phyloP scores from a whole-genome alignment of 2,113 vertebrate genomes.

The Talpa occidentalis region DNA sequence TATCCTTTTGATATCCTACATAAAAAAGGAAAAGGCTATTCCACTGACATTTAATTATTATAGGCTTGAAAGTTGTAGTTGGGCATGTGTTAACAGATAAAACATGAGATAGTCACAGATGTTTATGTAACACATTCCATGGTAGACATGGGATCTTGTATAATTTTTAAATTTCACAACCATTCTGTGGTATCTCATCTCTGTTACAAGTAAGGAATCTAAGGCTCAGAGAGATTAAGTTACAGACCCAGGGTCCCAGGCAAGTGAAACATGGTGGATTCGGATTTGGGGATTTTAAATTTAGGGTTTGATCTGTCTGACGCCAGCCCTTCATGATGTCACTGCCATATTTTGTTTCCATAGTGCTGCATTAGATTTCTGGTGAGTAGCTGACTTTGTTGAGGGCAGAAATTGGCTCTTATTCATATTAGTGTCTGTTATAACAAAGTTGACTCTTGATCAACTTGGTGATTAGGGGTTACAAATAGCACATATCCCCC shows the following conservation, averaged over 20 bases:
- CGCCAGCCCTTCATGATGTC: neutral
- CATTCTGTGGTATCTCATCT: neutral
- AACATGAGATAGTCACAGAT: neutral
- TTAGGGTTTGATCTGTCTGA: neutral
- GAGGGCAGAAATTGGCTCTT: neutral
- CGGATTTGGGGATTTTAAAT: neutral
- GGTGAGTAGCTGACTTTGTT: neutral
- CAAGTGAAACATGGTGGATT: neutral
- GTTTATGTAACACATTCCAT: neutral
- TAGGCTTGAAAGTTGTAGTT: neutral
- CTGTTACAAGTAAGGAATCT: slow-evolving; percentile 18
- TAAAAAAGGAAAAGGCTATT: slow-evolving; percentile 44
- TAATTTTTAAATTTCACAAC: slow-evolving; percentile 10
- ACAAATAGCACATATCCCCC: neutral
- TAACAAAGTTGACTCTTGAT: neutral
- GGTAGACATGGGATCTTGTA: neutral
- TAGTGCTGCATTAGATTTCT: neutral
- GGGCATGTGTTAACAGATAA: neutral
- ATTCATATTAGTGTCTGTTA: neutral
- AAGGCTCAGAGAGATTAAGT: neutral
- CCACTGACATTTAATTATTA: slow-evolving; percentile 7
- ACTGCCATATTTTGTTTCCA: neutral
- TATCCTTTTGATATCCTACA: slow-evolving; percentile 33
- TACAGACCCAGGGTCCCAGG: neutral
- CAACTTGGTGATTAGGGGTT: neutral